Base-by-base conservation (phyloP, 2,113 vertebrate genomes). In the Oceanites oceanicus region DNA sequence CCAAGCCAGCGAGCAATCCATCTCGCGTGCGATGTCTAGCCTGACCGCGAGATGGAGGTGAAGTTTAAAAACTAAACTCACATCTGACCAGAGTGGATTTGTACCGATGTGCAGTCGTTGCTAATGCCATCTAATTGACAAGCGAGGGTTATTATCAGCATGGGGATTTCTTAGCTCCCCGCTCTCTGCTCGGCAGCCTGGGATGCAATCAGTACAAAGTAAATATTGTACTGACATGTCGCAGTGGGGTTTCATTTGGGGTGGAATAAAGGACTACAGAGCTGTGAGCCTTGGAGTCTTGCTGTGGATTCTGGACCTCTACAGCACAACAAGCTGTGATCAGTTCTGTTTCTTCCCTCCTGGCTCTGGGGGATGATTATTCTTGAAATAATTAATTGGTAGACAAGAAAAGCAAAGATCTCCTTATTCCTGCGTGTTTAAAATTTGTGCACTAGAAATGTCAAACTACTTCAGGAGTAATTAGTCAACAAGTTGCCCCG, bases 31-130 rank as follows among this genome's bases (percentile, higher is more conserved):
- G 85, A 15, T 73, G 61, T 70, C 87, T 19, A 53, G 15, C 5
- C 4, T 10, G 32, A n/a, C 96, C 98, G 77, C 95, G 6, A 97
- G 98, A 88, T 96, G 98, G 98, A 72, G 59, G 27, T 66, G 76
- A 93, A 90, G 93, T 40, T 86, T 96, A 95, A 96, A 94, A 85
- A 83, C 92, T 65, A 73, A 86, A 68, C 26, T 38, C 19, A 74
- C 79, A 40, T 11, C 80, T 47, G n/a, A 30, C 11, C n/a, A 10
- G 40, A 16, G 30, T 0, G 0, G 40, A 49, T 63, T 1, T 20
- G 59, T 23, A 32, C 34, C 18, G 9, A 53, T 1, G 20, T 3
- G 56, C 32, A 72, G 65, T 18, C 75, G 34, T 4, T 2, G 19
- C 79, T 78, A 53, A 50, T 30, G 36, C 22, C 58, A 47, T 21